These are phyloP conservation scores for Cladopsammia gracilis DNA, from an alignment of 64 coral and sea anemone genomes.

Conservation along the genomic window DNA sequence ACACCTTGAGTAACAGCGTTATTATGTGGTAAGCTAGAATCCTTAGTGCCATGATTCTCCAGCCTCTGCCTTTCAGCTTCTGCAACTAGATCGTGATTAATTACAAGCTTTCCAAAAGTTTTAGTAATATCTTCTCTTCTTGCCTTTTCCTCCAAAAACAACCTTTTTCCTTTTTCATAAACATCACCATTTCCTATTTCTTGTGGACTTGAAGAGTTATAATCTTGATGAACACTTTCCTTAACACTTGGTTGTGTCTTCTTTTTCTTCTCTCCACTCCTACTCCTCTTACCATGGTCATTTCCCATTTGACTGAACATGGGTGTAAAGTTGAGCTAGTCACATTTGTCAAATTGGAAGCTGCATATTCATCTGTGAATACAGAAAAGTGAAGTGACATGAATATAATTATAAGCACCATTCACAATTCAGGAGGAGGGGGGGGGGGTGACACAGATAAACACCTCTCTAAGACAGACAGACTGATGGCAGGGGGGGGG, in stretches of 20 bases:
- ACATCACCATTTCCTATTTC: neutral
- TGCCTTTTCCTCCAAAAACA: neutral
- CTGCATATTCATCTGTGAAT: neutral
- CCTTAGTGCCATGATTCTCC: no score
- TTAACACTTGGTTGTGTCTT: neutral
- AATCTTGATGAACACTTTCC: neutral
- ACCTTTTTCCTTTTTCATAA: neutral
- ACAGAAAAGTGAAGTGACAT: neutral
- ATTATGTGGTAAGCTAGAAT: no score
- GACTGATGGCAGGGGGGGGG: no score
- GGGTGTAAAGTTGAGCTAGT: neutral
- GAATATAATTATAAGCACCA: no score
- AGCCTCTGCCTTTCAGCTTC: no score
- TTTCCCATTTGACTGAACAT: slow-evolving; percentile 17
- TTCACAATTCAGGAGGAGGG: no score
- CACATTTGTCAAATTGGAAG: no score
- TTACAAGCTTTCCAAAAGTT: neutral
- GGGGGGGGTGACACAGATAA: no score
- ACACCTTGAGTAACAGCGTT: neutral
- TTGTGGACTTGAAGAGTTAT: neutral
- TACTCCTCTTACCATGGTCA: neutral
- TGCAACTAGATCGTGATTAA: no score
- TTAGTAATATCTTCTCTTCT: neutral
- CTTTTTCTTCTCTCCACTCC: neutral
- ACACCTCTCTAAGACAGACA: no score